phyloP scores from a whole-genome alignment of 2,888 invertebrate species.

The Microplitis deprimator region DNA sequence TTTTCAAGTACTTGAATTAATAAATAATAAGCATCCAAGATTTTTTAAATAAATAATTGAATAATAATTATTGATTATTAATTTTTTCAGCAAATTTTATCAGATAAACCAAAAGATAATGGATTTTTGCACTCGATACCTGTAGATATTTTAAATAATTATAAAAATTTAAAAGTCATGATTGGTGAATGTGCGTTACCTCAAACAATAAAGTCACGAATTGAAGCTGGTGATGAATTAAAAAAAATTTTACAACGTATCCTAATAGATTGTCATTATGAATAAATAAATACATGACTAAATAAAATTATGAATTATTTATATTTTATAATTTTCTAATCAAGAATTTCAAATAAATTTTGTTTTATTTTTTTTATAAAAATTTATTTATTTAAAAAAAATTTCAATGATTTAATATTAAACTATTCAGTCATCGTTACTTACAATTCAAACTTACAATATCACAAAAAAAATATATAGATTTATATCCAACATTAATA shows the following conservation, averaged over 20 bases:
- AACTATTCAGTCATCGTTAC: background rate
- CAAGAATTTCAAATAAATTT: too few relatives aligned
- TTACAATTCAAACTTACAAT: background rate
- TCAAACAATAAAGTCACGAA: slow-evolving; percentile 53
- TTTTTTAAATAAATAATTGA: background rate
- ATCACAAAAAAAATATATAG: slow-evolving; percentile 11
- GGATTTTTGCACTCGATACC: slow-evolving; percentile 70
- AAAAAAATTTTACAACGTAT: slow-evolving; percentile 57
- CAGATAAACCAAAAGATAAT: slow-evolving; percentile 61
- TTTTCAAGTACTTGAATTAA: too few relatives aligned
- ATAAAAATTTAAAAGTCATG: slow-evolving; percentile 58
- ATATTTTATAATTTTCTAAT: background rate
- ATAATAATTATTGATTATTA: slow-evolving; percentile 16
- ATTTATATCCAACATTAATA: background rate
- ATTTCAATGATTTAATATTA: background rate
- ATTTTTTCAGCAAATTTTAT: slow-evolving; percentile 66
- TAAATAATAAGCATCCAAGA: too few relatives aligned
- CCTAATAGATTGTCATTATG: slow-evolving; percentile 40
- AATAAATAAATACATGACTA: slow-evolving; percentile 9
- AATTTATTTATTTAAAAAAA: slow-evolving; percentile 30
- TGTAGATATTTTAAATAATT: slow-evolving; percentile 54
- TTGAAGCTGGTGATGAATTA: slow-evolving; percentile 57
- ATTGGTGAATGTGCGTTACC: slow-evolving; percentile 63
- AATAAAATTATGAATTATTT: slow-evolving; percentile 36
- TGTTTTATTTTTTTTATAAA: background rate